phyloP scores from a whole-genome alignment of 2,888 invertebrate genomes.

The Latheticus oryzae region DNA sequence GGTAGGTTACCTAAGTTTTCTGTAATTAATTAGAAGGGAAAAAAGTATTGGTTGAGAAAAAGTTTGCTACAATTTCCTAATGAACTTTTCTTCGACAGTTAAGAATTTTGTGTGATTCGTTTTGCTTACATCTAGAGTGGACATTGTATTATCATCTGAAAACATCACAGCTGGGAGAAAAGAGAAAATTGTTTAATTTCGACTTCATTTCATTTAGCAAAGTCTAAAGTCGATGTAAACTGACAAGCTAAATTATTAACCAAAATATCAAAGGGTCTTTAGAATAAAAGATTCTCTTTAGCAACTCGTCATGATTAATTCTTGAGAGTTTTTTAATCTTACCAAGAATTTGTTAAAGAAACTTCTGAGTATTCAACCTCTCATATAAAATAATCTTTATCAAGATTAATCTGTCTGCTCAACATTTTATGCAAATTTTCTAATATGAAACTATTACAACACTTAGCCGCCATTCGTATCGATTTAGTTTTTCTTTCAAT shows the following conservation, averaged over 20 bases:
- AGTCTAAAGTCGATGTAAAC: constrained; percentile 14
- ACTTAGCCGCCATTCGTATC: constrained; percentile 39
- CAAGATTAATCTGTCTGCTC: too few species aligned
- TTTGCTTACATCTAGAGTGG: too few species aligned
- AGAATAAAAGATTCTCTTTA: constrained; percentile 16
- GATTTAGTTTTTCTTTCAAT: constrained; percentile 47
- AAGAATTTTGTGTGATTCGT: constrained; percentile 9
- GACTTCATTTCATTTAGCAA: constrained; percentile 17
- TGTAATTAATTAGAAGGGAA: constrained; percentile 3
- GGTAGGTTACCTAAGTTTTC: not conserved
- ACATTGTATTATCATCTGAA: constrained; percentile 8
- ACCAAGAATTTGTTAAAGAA: constrained; percentile 1
- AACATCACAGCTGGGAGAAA: constrained; percentile 18
- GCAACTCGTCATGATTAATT: constrained; percentile 15
- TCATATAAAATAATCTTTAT: constrained; percentile 1
- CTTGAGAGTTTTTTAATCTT: constrained; percentile 21
- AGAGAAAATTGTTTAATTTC: constrained; percentile 30
- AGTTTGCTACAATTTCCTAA: too few species aligned
- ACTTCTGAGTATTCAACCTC: constrained; percentile 4
- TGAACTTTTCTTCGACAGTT: too few species aligned
- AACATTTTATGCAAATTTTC: constrained; percentile 8
- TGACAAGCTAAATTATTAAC: constrained; percentile 20
- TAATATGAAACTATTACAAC: constrained; percentile 44
- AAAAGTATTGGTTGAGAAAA: too few species aligned
- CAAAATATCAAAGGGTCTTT: constrained; percentile 7